Evolutionary conservation across 2,888 invertebrate species (phyloP).

Genomic region (Sylvicola cinctus): DNA sequence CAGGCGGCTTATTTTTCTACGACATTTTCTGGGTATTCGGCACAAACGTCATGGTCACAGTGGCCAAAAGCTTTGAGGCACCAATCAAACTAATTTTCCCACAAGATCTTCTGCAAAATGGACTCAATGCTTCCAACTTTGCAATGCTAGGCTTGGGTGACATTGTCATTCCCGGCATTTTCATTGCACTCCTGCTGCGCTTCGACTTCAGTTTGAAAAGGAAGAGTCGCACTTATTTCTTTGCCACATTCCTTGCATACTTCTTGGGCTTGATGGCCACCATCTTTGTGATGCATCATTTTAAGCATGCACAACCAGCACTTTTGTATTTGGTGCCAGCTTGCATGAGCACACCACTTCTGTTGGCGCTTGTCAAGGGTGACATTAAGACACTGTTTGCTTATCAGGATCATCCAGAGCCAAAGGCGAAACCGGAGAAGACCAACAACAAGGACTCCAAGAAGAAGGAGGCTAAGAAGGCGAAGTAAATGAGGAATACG

Average conservation of each 20-base stretch:
- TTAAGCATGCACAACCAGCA: conserved; percentile 97
- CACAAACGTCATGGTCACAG: conserved; percentile 98
- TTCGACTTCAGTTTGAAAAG: conserved; percentile 82
- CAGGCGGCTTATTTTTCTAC: conserved; percentile 95
- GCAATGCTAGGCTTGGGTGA: conserved; percentile 98
- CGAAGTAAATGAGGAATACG: conserved; percentile 18
- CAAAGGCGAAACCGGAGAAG: conserved; percentile 12
- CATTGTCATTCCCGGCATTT: conserved; percentile 98
- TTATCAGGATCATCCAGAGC: conserved; percentile 47
- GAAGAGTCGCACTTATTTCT: conserved; percentile 70
- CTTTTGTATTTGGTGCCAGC: conserved; percentile 92
- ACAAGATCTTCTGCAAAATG: conserved; percentile 88
- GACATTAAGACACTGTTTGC: conserved; percentile 77
- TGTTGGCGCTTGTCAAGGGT: conserved; percentile 73
- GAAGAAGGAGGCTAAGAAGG: conserved; percentile 23
- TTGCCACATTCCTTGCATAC: conserved; percentile 80
- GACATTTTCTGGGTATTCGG: conserved; percentile 99
- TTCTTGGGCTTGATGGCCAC: conserved; percentile 82
- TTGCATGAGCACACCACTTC: conserved; percentile 75
- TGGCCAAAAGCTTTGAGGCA: conserved; percentile 96
- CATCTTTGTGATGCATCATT: conserved; percentile 94
- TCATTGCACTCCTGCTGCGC: conserved; percentile 86
- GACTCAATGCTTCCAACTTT: conserved; percentile 77
- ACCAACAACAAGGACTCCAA: conserved; percentile 9
- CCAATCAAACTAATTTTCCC: conserved; percentile 99